Percentiles rank a stretch among this genome's conserved stretches.
These are phyloP conservation scores for Aleiodes alternator DNA, from an alignment of 2,888 invertebrate genomes.

Conservation along the genomic window DNA sequence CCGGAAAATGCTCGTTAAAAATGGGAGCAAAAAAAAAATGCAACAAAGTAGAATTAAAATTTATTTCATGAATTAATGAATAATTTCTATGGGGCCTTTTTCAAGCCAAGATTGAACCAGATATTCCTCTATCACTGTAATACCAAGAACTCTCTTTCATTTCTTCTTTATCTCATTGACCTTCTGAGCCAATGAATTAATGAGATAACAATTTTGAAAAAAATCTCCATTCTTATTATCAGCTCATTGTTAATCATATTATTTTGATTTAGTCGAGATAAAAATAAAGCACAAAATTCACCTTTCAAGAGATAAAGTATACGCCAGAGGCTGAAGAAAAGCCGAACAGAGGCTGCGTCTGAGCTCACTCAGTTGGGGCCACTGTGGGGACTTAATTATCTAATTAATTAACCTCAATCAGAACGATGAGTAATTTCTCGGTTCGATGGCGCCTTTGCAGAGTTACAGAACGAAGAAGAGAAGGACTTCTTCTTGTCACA, in stretches of 20 bases:
- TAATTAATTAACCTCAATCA: constrained; percentile 76
- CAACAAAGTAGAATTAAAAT: no score
- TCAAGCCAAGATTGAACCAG: no score
- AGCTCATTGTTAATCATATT: constrained; percentile 6
- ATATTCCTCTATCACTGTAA: no score
- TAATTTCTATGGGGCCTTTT: no score
- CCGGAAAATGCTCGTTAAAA: constrained; percentile 12
- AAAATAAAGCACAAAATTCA: constrained; percentile 36
- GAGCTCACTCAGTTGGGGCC: constrained; percentile 54
- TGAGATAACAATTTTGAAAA: constrained; percentile 56
- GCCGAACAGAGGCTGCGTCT: constrained; percentile 44
- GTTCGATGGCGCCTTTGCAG: constrained; percentile 73
- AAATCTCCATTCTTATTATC: constrained; percentile 13
- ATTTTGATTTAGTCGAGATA: not conserved
- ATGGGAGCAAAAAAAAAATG: not conserved
- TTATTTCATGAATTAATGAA: no score
- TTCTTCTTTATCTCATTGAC: constrained; percentile 50
- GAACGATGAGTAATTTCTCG: constrained; percentile 76
- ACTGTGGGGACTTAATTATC: constrained; percentile 73
- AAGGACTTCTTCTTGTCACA: constrained; percentile 73
- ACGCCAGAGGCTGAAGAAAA: constrained; percentile 43
- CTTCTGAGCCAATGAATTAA: constrained; percentile 61
- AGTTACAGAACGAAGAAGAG: constrained; percentile 19
- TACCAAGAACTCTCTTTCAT: no score
- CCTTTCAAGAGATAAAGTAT: constrained; percentile 49